phyloP scores from a whole-genome alignment of 2,113 vertebrate genomes.

The Corythornis vintsioides region DNA sequence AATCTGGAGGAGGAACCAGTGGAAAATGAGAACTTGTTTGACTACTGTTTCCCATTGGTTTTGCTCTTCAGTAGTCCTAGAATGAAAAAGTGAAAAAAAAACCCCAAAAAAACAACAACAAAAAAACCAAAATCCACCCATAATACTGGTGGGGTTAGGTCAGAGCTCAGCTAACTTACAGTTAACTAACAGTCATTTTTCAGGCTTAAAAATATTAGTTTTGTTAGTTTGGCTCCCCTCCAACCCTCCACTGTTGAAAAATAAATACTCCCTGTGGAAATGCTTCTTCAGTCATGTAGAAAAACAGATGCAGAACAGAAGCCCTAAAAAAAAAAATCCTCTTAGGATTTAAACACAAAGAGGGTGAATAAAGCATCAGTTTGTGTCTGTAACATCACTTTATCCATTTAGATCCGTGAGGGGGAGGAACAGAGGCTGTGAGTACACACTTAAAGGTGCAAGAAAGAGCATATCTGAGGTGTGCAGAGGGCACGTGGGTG shows the following conservation, averaged over 20 bases:
- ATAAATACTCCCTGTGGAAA: neutral
- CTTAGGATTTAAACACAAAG: neutral
- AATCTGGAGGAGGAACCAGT: neutral
- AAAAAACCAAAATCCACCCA: no score
- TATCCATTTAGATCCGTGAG: no score
- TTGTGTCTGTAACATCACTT: no score
- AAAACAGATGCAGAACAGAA: neutral
- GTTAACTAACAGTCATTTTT: neutral
- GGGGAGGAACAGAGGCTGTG: no score
- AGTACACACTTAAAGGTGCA: no score
- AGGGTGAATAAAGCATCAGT: neutral
- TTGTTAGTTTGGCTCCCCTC: neutral
- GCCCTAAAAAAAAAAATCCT: neutral
- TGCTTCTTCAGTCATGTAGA: neutral
- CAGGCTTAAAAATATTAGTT: neutral
- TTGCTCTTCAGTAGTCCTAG: neutral
- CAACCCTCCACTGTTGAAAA: neutral
- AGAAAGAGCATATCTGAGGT: no score
- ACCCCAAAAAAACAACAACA: no score
- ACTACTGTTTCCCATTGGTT: neutral
- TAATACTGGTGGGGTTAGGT: neutral
- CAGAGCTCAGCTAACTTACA: neutral
- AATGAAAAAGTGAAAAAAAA: neutral
- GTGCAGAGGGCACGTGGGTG: no score
- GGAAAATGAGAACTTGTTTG: neutral